Evolutionary conservation across 2,797 vertebrate species (phyloP).

Genomic region (Coranthus polyacanthus): DNA sequence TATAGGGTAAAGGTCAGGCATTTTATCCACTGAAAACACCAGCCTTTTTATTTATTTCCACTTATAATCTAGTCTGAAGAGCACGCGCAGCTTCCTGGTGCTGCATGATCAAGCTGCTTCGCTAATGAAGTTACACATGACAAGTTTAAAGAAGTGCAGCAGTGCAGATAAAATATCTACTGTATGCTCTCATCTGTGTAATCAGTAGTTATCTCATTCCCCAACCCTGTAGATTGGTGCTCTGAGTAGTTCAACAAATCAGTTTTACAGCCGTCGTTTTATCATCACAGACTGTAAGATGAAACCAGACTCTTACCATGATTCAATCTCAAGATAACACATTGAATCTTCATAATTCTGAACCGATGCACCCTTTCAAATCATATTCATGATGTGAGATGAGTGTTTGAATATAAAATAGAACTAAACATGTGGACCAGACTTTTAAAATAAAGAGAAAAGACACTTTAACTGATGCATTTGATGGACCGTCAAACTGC

Average conservation of each 20-base stretch:
- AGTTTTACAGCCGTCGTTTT: slow-evolving; percentile 4
- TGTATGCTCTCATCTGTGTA: slow-evolving; percentile 10
- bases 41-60: neutral
- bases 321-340: neutral
- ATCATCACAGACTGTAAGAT: slow-evolving; percentile 5
- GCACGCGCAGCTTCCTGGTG: neutral
- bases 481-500: no score
- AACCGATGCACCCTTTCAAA: neutral
- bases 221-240: slow-evolving; percentile 13
- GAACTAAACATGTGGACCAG: no score
- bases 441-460: no score
- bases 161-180: slow-evolving; percentile 10
- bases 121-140: slow-evolving; percentile 5
- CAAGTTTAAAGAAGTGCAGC: slow-evolving; percentile 4
- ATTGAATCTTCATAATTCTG: neutral
- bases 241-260: slow-evolving; percentile 15
- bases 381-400: neutral
- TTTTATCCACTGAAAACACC: slow-evolving; percentile 20
- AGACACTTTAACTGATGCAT: no score
- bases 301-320: neutral
- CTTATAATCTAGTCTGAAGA: neutral
- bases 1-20: slow-evolving; percentile 41
- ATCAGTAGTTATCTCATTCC: slow-evolving; percentile 44
- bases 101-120: slow-evolving; percentile 4
- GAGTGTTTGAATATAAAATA: no score